Conservation (phyloP, 2,113 vertebrate species). For the Jaculus jaculus region DNA sequence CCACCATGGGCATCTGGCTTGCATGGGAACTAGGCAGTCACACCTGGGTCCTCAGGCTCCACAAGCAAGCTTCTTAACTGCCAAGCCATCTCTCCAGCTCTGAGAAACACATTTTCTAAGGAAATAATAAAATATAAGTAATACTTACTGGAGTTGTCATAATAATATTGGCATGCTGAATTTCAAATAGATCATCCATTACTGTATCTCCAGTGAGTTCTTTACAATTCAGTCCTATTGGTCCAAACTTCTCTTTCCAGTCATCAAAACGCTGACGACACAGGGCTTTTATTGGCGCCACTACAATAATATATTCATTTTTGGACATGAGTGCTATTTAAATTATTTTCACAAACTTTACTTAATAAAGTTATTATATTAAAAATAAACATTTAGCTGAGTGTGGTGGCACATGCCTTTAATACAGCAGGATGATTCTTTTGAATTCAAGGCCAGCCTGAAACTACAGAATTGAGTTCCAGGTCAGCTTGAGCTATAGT, state of each 20-base stretch:
- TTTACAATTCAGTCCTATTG: constrained; percentile 94
- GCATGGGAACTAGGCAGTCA: too few relatives aligned
- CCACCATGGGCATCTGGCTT: too few relatives aligned
- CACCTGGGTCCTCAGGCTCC: too few relatives aligned
- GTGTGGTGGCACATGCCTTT: too few relatives aligned
- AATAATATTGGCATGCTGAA: constrained; percentile 96
- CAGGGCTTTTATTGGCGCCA: constrained; percentile 98
- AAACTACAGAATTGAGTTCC: too few relatives aligned
- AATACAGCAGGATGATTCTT: too few relatives aligned
- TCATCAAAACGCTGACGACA: constrained; percentile 96
- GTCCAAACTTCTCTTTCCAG: constrained; percentile 97
- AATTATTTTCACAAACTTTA: constrained; percentile 51
- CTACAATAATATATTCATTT: constrained; percentile 83
- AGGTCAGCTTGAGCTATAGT: too few relatives aligned
- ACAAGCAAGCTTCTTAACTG: too few relatives aligned
- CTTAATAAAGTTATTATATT: constrained; percentile 39
- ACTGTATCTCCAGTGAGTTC: constrained; percentile 97
- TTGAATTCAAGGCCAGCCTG: too few relatives aligned
- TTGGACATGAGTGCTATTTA: constrained; percentile 60
- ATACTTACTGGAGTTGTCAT: constrained; percentile 96
- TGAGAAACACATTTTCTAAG: constrained; percentile 23
- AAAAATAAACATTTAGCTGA: not conserved
- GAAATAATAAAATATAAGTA: constrained; percentile 55
- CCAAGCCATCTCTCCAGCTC: too few relatives aligned
- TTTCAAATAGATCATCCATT: constrained; percentile 98